Percentiles rank a stretch among this genome's conserved stretches.
Conservation (phyloP, 1,140 invertebrate species). For the Ephestia elutella region DNA sequence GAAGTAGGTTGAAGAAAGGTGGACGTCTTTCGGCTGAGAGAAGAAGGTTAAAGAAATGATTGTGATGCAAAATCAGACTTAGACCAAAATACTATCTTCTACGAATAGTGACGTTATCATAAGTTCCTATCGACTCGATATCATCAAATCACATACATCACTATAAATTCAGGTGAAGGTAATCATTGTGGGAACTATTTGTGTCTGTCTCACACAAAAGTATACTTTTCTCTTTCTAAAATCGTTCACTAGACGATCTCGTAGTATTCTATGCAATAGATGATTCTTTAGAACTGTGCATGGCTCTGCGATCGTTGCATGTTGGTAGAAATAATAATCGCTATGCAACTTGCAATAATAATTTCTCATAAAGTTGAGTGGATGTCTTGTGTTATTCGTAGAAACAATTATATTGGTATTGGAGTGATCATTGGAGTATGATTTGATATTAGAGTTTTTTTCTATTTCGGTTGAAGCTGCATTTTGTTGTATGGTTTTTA, state of each 20-base stretch:
- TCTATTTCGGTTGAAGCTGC: no score
- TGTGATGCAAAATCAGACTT: no score
- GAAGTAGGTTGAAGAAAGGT: no score
- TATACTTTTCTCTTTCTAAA: conserved; percentile 48
- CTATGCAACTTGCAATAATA: conserved; percentile 8
- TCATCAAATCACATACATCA: conserved; percentile 17
- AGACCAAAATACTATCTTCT: no score
- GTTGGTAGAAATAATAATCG: conserved; percentile 8
- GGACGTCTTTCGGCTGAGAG: no score
- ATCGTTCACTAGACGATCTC: conserved; percentile 48
- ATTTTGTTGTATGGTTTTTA: no score
- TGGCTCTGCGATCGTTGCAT: conserved; percentile 12
- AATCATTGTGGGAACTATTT: conserved; percentile 69
- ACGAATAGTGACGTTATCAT: no score
- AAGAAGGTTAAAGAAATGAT: no score
- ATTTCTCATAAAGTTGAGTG: conserved; percentile 8
- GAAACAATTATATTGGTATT: no score
- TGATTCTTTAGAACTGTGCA: conserved; percentile 14
- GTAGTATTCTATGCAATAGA: conserved; percentile 33
- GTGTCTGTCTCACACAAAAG: conserved; percentile 44
- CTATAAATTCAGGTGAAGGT: conserved; percentile 57
- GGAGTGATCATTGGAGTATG: no score
- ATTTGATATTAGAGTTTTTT: no score
- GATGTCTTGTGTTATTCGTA: not conserved
- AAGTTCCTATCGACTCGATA: not conserved